Evolutionary conservation across 1,140 invertebrate species (phyloP), one percentile per base, ranked within the genome.

Genomic region (Penaeus vannamei): DNA sequence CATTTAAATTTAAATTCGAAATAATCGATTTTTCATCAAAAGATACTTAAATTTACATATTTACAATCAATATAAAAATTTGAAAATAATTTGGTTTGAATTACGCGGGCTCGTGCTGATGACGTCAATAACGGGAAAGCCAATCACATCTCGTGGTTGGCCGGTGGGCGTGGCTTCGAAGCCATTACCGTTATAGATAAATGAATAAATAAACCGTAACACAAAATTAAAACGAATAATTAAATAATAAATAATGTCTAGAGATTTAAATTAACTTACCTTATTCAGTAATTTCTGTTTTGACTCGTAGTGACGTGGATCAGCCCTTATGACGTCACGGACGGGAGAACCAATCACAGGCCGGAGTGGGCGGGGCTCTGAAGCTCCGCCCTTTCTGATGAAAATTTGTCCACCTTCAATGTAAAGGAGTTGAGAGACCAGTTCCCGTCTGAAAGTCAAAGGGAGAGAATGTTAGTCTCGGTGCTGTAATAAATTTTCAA

Each of bases 361-460:
- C n/a, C 79, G 86, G 60, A 87, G 60, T 19, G 86, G 86, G 60
- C 60, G 86, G 4, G 86, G 86, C 86, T 87, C 86, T 42, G 79
- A 79, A 22, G 26, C 86, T n/a, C 60, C 79, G 17, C 86, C 86
- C 86, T 32, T 64, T 20, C 86, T 59, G 62, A 82, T 62, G 79
- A 87, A 87, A 60, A 87, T 87, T 76, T 87, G 86, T 14, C 79
- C 86, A 10, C 60, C 86, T 64, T 87, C 86, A 2, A 79, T 79
- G 86, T 87, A 87, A 76, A 87, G 60, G 36, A 87, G 86, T 80
- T 87, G 86, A 0, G 86, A 87, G 42, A 87, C 86, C 62, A 87
- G 53, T 53, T 87, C 86, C n/a, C 86, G 42, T 26, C 86, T 87
- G 86, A 1, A 59, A 53, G 80, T 8, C 46, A 14, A 59, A 59